Evolutionary conservation across 1,140 invertebrate genomes (phyloP), one percentile per base, ranked within the genome.

Genomic region (Drosophila aff.): DNA sequence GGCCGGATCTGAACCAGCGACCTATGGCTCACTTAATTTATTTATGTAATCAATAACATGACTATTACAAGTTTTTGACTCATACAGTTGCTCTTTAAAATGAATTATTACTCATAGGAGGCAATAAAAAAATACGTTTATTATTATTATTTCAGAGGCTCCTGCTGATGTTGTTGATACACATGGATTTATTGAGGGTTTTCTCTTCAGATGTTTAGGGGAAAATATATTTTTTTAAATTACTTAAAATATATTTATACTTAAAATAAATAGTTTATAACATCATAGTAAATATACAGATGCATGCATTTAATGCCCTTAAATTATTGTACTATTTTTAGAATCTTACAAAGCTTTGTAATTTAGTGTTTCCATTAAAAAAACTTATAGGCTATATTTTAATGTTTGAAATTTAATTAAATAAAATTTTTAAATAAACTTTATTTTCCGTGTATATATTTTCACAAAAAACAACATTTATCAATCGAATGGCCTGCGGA

Each of bases 401-500:
- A 10, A 1, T 0, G 1, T 3, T 11, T 4, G 1, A 3, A 0
- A 10, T 50, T 50, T n/a, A 0, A 1, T 6, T 7, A 2, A 10
- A 16, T 31, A 28, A 28, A 28, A 7, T 2, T 1, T 18, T 11
- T 31, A 11, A n/a, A 36, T 36, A 38, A 2, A 3, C 15, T 38
- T 16, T 55, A 38, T 38, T 55, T 55, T 9, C 18, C 0, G 18
- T 55, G 52, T 21, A 33, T 8, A 2, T 16, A 57, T 52, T 36
- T 73, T 61, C 43, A 4, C 7, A 15, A 15, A 46, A 77, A 78
- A 21, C 65, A 8, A 46, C 62, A 84, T 87, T 81, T 89, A 89
- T 87, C 84, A 87, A 75, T 75, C 65, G 66, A 75, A 68, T 76
- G 59, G 61, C 55, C 46, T 58, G 72, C 78, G 72, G 64, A 49